These are phyloP conservation scores for Drosophila jambulina DNA, from an alignment of 1,140 invertebrate genomes.

Conservation along the genomic window DNA sequence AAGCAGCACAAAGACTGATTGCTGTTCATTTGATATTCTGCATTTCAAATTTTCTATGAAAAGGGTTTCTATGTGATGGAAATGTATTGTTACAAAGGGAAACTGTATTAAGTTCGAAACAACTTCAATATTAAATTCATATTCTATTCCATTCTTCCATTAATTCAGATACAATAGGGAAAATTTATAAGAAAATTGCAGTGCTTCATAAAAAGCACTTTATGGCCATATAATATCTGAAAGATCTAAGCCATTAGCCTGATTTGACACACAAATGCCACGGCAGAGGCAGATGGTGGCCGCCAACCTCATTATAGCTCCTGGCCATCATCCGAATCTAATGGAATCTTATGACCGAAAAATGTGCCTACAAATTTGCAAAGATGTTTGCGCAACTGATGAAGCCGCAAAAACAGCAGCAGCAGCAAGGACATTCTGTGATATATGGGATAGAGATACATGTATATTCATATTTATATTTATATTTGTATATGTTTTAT, in stretches of 20 bases:
- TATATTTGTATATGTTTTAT: neutral
- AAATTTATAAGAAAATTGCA: neutral
- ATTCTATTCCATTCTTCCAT: too few species aligned
- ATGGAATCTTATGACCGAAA: conserved; percentile 45
- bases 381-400: conserved; percentile 47
- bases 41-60: neutral
- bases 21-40: neutral
- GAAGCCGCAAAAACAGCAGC: conserved; percentile 38
- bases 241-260: conserved; percentile 28
- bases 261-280: conserved; percentile 14
- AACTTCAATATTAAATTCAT: neutral
- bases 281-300: conserved; percentile 18
- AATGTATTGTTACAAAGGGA: neutral
- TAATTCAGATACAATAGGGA: neutral
- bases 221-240: conserved; percentile 11
- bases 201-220: too few species aligned
- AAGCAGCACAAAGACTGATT: neutral
- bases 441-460: conserved; percentile 22
- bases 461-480: neutral
- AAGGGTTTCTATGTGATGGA: neutral
- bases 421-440: conserved; percentile 28
- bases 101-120: neutral
- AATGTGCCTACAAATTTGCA: conserved; percentile 43
- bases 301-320: conserved; percentile 36
- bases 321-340: conserved; percentile 31